Base-by-base conservation (phyloP, 2,797 vertebrate species). In the Amblyopsis hoosieri region DNA sequence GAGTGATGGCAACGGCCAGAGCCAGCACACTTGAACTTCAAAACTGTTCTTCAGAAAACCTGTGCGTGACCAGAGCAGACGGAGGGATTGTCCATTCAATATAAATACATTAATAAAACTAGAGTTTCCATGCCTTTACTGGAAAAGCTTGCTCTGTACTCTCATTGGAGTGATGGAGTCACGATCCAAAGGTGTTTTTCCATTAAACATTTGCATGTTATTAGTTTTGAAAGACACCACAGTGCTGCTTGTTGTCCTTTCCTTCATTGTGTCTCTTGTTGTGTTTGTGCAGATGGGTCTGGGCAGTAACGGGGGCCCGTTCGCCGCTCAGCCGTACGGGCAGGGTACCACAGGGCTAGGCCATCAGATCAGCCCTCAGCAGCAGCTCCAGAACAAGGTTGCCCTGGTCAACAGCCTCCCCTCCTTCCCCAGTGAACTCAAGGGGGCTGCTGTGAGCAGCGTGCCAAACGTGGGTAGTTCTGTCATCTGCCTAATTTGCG, bases 401-500 rank as follows among this genome's bases (percentile, higher is more conserved):
- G 85, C 92, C 65, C 91, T 97, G 78, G 89, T 93, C 56, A 98
- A 95, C 78, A 98, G 93, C 81, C 88, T 98, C 86, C 92, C 97
- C 63, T 83, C 94, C 23, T 98, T 99, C 80, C 90, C 95, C 69
- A 80, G 87, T 13, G 97, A 99, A 77, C 95, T 98, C 82, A 99
- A 99, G 93, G 96, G 92, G 66, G 92, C 94, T 45, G 87, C 95
- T 0, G 89, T 92, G 60, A 84, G 80, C 33, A 95, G 90, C 10
- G 94, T 97, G 89, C 92, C 95, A 89, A 98, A 95, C 83, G 94
- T 98, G 96, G 97, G 98, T 86, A 94, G 96, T 90, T 17, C 29
- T 13, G 58, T 66, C 12, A 54, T 3, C 23, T 29, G 23, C 23
- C 23, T 29, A 3, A 29, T 29, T 29, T 29, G 23, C 23, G n/a